A percentile compares a stretch with the other conserved stretches of the same genome.
Evolutionary conservation across 2,797 vertebrate genomes (phyloP).

Genomic region (Halcyon badia): DNA sequence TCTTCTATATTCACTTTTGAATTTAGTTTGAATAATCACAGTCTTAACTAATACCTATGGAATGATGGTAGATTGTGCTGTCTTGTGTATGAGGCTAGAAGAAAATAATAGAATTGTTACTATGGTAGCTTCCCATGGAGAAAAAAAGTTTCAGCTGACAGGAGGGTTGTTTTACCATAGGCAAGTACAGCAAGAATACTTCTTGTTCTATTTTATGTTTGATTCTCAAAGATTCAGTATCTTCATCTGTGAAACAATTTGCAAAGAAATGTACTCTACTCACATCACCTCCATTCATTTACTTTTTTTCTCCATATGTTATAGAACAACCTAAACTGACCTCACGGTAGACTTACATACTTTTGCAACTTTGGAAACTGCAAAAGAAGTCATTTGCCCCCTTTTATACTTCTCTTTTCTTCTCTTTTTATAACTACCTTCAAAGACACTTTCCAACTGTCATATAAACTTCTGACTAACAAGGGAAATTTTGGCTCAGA

Average conservation of each 20-base stretch:
- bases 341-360: not conserved
- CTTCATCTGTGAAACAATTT: not conserved
- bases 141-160: not conserved
- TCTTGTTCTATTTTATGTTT: not conserved
- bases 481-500: not conserved
- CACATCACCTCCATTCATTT: not conserved
- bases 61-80: not conserved
- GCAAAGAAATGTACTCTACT: not conserved
- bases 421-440: not conserved
- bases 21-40: not conserved
- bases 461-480: not conserved
- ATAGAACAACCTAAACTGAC: not conserved
- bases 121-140: not conserved
- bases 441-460: not conserved
- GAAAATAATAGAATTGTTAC: not conserved
- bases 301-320: not conserved
- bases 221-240: not conserved
- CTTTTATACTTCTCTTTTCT: not conserved
- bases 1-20: not conserved
- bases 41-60: not conserved
- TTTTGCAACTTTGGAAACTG: not conserved
- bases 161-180: not conserved
- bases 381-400: not conserved
- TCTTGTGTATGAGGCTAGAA: not conserved
- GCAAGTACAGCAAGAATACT: not conserved